Evolutionary conservation across 2,797 vertebrate genomes (phyloP).

Genomic region (Enteromius unitaeniatus): DNA sequence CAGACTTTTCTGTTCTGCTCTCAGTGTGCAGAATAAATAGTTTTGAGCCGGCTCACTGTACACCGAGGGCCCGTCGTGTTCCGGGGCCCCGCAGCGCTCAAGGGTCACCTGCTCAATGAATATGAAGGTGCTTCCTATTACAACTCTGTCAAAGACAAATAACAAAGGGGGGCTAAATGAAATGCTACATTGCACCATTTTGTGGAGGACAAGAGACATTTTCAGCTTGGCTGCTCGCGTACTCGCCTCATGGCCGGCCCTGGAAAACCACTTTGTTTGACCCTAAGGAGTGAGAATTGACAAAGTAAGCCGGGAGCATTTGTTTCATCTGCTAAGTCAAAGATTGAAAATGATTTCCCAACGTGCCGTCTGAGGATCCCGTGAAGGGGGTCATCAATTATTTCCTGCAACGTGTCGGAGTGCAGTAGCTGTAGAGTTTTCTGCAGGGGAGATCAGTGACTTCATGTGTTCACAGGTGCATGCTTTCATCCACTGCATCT

Average conservation of each 20-base stretch:
- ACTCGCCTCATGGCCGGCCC: constrained; percentile 77
- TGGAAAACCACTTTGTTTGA: constrained; percentile 86
- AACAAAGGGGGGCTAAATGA: constrained; percentile 83
- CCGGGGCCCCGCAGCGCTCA: constrained; percentile 69
- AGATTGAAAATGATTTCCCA: constrained; percentile 89
- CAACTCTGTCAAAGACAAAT: constrained; percentile 86
- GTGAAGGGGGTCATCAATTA: constrained; percentile 86
- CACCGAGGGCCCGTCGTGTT: constrained; percentile 48
- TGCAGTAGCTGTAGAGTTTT: constrained; percentile 80
- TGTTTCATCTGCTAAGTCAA: constrained; percentile 85
- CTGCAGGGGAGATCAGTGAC: constrained; percentile 78
- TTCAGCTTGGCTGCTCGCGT: constrained; percentile 84
- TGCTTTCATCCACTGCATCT: constrained; percentile 45
- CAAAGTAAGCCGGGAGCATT: constrained; percentile 85
- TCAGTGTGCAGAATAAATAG: constrained; percentile 51
- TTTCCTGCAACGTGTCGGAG: constrained; percentile 83
- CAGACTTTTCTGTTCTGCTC: constrained; percentile 5
- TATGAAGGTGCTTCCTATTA: constrained; percentile 81
- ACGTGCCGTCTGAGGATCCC: constrained; percentile 79
- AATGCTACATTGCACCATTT: constrained; percentile 84
- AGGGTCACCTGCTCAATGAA: constrained; percentile 81
- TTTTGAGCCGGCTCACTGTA: constrained; percentile 45
- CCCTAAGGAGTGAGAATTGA: constrained; percentile 87
- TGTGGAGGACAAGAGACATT: constrained; percentile 84
- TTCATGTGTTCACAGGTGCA: constrained; percentile 60